Percentiles rank a stretch among this genome's conserved stretches.
phyloP scores from a whole-genome alignment of 2,113 vertebrate genomes.

The Oncorhynchus gorbuscha region DNA sequence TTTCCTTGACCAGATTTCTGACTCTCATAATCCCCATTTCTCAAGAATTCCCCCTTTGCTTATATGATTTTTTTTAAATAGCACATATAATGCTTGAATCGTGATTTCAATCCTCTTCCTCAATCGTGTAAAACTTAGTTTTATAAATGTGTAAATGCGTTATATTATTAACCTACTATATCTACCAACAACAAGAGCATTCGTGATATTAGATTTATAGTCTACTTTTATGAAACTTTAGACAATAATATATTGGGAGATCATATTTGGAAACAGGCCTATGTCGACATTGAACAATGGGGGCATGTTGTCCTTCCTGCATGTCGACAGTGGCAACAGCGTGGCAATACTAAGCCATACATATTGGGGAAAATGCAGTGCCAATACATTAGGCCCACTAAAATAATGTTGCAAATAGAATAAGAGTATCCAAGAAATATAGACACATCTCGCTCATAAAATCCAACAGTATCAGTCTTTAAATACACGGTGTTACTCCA shows the following conservation, averaged over 20 bases:
- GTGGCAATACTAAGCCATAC: neutral
- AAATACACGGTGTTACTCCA: neutral
- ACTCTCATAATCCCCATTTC: slow-evolving; percentile 37
- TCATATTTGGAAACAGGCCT: neutral
- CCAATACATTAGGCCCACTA: neutral
- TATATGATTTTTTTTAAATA: neutral
- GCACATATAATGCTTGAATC: neutral
- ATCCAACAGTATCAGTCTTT: neutral
- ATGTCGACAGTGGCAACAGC: neutral
- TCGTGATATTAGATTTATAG: neutral
- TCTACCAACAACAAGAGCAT: neutral
- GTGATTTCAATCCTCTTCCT: no score
- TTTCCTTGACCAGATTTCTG: slow-evolving; percentile 58
- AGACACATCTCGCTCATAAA: neutral
- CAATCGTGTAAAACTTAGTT: no score
- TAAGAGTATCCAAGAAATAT: neutral
- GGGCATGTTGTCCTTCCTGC: neutral
- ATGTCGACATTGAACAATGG: neutral
- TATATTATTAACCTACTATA: no score
- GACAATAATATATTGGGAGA: neutral
- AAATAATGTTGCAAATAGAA: neutral
- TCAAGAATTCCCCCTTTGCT: neutral
- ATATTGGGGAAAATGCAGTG: neutral
- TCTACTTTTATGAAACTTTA: neutral
- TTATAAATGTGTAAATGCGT: no score